Base-by-base conservation (phyloP, 2,888 invertebrate genomes). In the Drosophila lutescens region DNA sequence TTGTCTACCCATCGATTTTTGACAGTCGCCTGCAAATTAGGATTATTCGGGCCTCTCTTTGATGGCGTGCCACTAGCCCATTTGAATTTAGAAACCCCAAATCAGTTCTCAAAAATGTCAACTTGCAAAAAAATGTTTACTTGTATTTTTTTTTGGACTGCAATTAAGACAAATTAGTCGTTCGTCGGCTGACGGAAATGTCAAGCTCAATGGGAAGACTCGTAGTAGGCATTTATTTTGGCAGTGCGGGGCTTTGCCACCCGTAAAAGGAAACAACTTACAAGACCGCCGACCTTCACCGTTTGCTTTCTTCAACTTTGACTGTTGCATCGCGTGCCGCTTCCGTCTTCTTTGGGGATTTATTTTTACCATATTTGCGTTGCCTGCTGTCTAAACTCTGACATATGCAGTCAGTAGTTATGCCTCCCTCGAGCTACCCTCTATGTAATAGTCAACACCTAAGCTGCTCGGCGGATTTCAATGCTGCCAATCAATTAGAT, bases 331-430 rank as follows among this genome's bases (percentile, higher is more conserved):
- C 90, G 89, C 89, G 89, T 89, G 89, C 78, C 77, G 66, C 46
- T 40, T 10, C 7, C 23, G 20, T 53, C 61, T 70, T 53, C 49
- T 43, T 30, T 13, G 41, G 43, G 43, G 60, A 40, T 38, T 70
- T 70, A 49, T 51, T 47, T 65, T 68, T 74, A 79, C 81, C 82
- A 90, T 85, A 89, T 88, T 85, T 90, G 79, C 79, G 86, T 85
- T 90, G 54, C 85, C 69, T 68, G 77, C 77, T 87, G 89, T 89
- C 90, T 83, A 82, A 86, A 80, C 87, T 88, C 78, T 88, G 89
- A 82, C 87, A 87, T 87, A 86, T 84, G 79, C 77, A 76, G 76
- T 81, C 76, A 67, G 44, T 23, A 44, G 34, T 15, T 17, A 23
- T 17, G 38, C 41, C 51, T 9, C 23, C 9, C 40, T 36, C 7